Evolutionary conservation across 1,140 invertebrate genomes (phyloP).

Genomic region (Ceratosolen fusciceps): DNA sequence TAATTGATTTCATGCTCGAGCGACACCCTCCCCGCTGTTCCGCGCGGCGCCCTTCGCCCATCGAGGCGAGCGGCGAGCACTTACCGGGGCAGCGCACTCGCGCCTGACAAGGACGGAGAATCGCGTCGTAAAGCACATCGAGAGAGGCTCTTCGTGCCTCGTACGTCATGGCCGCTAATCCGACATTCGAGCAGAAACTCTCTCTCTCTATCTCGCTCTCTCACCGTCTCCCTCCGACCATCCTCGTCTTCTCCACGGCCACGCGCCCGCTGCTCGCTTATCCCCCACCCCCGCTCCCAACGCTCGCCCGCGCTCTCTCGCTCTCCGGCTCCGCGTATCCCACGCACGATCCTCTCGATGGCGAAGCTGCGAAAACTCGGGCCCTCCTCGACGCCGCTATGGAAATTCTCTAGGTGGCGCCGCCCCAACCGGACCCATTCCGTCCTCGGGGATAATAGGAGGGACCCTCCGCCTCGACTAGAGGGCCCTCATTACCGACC

Average conservation of each 20-base stretch:
- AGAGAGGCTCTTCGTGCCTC: slow-evolving; percentile 41
- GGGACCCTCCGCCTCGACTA: no score
- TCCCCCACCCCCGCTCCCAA: no score
- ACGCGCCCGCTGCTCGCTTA: no score
- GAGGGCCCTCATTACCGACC: no score
- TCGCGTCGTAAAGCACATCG: slow-evolving; percentile 42
- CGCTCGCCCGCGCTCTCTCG: background rate
- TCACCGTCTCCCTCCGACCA: no score
- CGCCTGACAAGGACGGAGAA: slow-evolving; percentile 16
- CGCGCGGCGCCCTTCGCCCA: background rate
- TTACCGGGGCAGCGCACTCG: background rate
- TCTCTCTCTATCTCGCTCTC: background rate
- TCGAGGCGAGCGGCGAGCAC: background rate
- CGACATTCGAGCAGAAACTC: slow-evolving; percentile 8
- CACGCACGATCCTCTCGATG: no score
- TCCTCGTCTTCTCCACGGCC: background rate
- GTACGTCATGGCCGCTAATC: slow-evolving; percentile 50
- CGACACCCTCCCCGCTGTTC: background rate
- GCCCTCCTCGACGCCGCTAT: background rate
- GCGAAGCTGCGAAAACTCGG: background rate
- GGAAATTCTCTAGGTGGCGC: background rate
- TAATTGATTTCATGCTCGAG: slow-evolving; percentile 49
- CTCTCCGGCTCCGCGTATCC: background rate
- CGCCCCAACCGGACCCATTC: no score
- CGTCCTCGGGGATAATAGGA: no score